Base-by-base conservation (phyloP, 2,888 invertebrate species). In the Hoplodrina blanda region DNA sequence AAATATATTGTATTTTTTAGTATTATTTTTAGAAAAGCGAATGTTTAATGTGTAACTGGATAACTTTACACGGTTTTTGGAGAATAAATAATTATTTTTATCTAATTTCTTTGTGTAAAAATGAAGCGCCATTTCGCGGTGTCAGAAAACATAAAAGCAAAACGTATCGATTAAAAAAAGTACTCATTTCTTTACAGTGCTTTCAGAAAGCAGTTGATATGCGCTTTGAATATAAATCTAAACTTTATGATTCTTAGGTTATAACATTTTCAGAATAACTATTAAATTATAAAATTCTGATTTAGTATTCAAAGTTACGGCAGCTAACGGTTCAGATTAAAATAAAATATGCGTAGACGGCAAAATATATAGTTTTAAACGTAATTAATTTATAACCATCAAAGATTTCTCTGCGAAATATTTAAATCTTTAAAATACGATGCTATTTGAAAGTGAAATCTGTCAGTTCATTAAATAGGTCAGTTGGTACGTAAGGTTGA, bases 251-350 rank as follows among this genome's bases (percentile, higher is more conserved):
- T 65, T 44, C 50, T 74, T 49, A 10, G 13, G 55, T 33, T 30
- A 56, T 75, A 66, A 66, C 56, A 50, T 33, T 75, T 44, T 56
- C 41, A 66, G 41, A 13, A 13, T 44, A 65, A 74, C 49, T 50
- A 65, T 54, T 55, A 19, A 33, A 50, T 50, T 50, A 50, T 50
- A 55, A 33, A 19, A 75, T 33, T 50, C 13, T 19, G 25, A 54
- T 69, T 76, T 68, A 76, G 57, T 59, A 69, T 76, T 69, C 19
- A 5, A 7, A 30, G 50, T 75, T 67, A 75, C 75, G 75, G 10
- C 37, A 59, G 11, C 15, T 10, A 41, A 20, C 25, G 20, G 30
- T 57, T 17, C 19, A 52, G 25, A 17, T 66, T 56, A 25, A 37
- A 72, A 50, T 63, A 41, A 49, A 75, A 46, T 56, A 52, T 46